Base-by-base conservation (phyloP, 2,888 invertebrate species). In the Epinotia ramella region DNA sequence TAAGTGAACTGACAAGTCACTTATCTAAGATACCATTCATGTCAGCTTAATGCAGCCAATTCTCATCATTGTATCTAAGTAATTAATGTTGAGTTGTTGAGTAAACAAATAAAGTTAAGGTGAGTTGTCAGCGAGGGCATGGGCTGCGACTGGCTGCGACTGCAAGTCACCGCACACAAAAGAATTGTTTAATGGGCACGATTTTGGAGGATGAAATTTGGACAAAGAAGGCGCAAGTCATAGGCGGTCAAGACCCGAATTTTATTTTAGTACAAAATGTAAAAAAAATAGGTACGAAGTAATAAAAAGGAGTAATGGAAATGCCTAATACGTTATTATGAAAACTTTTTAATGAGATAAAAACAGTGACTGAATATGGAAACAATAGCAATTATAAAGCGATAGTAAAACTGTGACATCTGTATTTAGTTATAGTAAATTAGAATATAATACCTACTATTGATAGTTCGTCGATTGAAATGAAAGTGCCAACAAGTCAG, bases 121-220 rank as follows among this genome's bases (percentile, higher is more conserved):
- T 12, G 76, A 40, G 60, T 33, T 73, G 80, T 79, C 80, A 83
- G 81, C 84, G 85, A 84, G 82, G 81, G 78, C 73, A 81, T 73
- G 73, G 2, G 16, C 46, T 66, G 56, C 28, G 66, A 3, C n/a
- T 18, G 53, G 16, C 46, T 66, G 33, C 57, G 79, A 71, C 78
- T 80, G 87, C 88, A 88, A 90, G 89, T 89, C 89, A 88, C 78
- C 74, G 79, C 78, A 84, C 82, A 90, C 90, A 91, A 90, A 90
- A 86, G 84, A 87, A 86, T 84, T 85, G 80, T 83, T 84, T 84
- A 87, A 85, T 86, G 80, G 80, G 72, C 80, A 81, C 79, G 85
- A 84, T 86, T 82, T 78, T 62, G 62, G 70, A 64, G 81, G 86
- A 85, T 84, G 83, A 79, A 79, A 79, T 79, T 80, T 68, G 33